Evolutionary conservation across 2,888 invertebrate species (phyloP).

Genomic region (Ptilodon capucinus): DNA sequence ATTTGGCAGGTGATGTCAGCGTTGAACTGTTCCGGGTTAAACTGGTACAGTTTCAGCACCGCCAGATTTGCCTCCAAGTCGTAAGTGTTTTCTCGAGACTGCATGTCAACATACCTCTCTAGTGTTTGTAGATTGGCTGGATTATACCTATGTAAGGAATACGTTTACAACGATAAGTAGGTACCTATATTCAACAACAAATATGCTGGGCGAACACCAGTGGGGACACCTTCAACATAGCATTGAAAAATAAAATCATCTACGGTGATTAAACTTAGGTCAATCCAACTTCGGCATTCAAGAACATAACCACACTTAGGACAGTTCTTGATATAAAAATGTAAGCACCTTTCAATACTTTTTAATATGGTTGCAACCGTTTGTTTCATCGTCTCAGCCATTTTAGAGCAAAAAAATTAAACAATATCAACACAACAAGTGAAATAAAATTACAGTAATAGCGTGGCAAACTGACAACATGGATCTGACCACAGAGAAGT

Average conservation of each 20-base stretch:
- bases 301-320: conserved; percentile 10
- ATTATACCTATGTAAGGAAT: conserved; percentile 91
- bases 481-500: too few species aligned
- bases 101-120: conserved; percentile 96
- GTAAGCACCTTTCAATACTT: conserved; percentile 93
- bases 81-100: conserved; percentile 96
- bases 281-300: neutral
- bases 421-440: neutral
- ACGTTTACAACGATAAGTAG: neutral
- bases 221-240: too few species aligned
- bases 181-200: too few species aligned
- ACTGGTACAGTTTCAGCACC: conserved; percentile 97
- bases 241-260: neutral
- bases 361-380: conserved; percentile 93
- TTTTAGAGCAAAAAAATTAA: conserved; percentile 5
- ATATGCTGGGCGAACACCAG: too few species aligned
- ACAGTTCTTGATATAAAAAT: neutral
- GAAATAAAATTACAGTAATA: neutral
- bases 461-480: conserved; percentile 4
- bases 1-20: conserved; percentile 93
- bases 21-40: conserved; percentile 94
- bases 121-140: conserved; percentile 96
- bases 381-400: conserved; percentile 93
- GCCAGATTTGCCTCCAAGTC: conserved; percentile 98
- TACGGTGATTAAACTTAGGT: neutral